Conservation (phyloP, 92 coral and sea anemone species). For the Porites divaricata region DNA sequence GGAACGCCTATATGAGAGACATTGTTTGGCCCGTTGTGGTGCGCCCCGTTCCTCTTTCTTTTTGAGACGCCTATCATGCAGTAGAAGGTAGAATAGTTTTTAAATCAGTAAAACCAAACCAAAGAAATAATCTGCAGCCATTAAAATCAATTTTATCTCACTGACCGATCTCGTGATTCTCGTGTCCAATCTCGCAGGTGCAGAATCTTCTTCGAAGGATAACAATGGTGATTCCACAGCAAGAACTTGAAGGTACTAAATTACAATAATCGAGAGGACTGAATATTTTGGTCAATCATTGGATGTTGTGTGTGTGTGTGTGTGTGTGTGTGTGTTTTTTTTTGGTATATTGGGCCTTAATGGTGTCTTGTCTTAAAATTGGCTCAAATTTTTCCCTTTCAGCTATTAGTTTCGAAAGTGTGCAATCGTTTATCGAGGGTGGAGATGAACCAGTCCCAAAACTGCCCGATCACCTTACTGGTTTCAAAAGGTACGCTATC, state of each 20-base stretch:
- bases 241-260: conserved; percentile 86
- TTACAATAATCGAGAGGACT: not conserved
- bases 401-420: conserved; percentile 93
- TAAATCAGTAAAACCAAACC: too few species aligned
- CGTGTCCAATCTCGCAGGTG: conserved; percentile 54
- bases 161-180: not conserved
- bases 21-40: too few species aligned
- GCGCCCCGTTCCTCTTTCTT: too few species aligned
- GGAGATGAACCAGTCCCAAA: conserved; percentile 82
- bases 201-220: conserved; percentile 95
- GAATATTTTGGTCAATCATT: too few species aligned
- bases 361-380: not conserved
- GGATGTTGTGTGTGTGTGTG: too few species aligned
- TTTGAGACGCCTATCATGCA: too few species aligned
- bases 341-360: too few species aligned
- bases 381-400: not conserved
- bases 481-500: conserved; percentile 72
- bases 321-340: too few species aligned
- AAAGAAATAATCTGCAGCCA: too few species aligned
- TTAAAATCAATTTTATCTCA: too few species aligned
- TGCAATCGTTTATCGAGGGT: conserved; percentile 95
- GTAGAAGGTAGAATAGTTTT: too few species aligned
- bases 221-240: conserved; percentile 86
- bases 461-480: conserved; percentile 75
- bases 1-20: too few species aligned